phyloP scores from a whole-genome alignment of 2,888 invertebrate species.

The Oscheius myriophilus region DNA sequence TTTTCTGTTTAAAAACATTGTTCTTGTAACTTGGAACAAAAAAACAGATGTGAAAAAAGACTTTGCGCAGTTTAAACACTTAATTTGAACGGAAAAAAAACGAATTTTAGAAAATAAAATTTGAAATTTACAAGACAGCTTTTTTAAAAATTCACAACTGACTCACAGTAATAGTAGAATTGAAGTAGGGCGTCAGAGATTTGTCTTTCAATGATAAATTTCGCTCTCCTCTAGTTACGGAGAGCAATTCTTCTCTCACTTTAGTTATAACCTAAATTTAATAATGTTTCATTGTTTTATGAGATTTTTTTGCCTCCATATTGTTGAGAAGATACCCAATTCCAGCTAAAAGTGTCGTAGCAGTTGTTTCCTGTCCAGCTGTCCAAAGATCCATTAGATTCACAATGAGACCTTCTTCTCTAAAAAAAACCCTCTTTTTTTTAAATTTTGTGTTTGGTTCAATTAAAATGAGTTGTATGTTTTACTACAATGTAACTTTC shows the following conservation, averaged over 20 bases:
- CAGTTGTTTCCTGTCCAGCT: constrained; percentile 55
- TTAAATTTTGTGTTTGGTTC: too few species aligned
- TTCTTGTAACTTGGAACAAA: too few species aligned
- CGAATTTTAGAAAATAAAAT: too few species aligned
- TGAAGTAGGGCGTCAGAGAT: constrained; percentile 36
- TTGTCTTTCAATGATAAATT: constrained; percentile 36
- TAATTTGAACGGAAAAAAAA: too few species aligned
- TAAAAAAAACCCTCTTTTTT: constrained; percentile 27
- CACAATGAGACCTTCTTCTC: constrained; percentile 32
- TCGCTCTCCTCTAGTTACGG: constrained; percentile 30
- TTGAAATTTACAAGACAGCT: too few species aligned
- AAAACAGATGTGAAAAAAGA: too few species aligned
- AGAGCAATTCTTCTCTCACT: constrained; percentile 34
- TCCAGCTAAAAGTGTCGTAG: constrained; percentile 45
- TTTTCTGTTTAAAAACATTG: too few species aligned
- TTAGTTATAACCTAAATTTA: constrained; percentile 19
- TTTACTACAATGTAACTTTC: too few species aligned
- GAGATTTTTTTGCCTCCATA: constrained; percentile 27
- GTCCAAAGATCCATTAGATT: constrained; percentile 48
- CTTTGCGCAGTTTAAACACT: too few species aligned
- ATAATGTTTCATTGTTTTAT: too few species aligned
- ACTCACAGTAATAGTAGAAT: constrained; percentile 38
- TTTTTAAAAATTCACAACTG: too few species aligned
- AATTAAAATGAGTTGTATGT: too few species aligned
- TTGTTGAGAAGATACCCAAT: constrained; percentile 39